These are phyloP conservation scores for Orthonevra nobilis DNA, from an alignment of 2,888 invertebrate species.

Conservation along the genomic window DNA sequence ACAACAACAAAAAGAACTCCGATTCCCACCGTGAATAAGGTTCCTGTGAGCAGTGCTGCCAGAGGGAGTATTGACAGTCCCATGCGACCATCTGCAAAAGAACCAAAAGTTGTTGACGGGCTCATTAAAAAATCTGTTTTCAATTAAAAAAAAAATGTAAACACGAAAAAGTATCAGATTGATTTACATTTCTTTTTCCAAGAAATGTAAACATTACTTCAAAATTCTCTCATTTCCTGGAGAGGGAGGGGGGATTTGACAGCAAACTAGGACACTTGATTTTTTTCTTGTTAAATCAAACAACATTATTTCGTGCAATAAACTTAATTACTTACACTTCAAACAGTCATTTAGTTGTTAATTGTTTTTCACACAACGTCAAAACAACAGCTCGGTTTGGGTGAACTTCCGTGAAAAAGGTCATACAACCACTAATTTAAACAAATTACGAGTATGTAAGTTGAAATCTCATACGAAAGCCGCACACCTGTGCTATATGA, in stretches of 20 bases:
- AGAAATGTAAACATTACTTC: too few species aligned
- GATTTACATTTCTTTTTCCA: too few species aligned
- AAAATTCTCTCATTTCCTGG: too few species aligned
- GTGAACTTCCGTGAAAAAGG: slow-evolving; percentile 39
- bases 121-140: slow-evolving; percentile 11
- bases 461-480: slow-evolving; percentile 38
- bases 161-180: too few species aligned
- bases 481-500: slow-evolving; percentile 6
- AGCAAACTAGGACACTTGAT: too few species aligned
- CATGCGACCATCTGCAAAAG: slow-evolving; percentile 84
- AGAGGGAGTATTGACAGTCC: slow-evolving; percentile 87
- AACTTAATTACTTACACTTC: slow-evolving; percentile 9
- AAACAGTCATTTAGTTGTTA: neutral
- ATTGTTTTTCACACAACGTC: slow-evolving; percentile 11
- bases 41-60: slow-evolving; percentile 85
- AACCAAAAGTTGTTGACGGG: neutral
- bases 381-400: slow-evolving; percentile 31
- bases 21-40: slow-evolving; percentile 84
- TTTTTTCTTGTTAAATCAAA: neutral
- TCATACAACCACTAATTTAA: slow-evolving; percentile 40
- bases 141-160: slow-evolving; percentile 5
- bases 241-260: too few species aligned
- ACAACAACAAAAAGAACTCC: slow-evolving; percentile 84
- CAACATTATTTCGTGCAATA: slow-evolving; percentile 1
- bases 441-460: slow-evolving; percentile 43